Conservation (phyloP, 2,797 vertebrate species). For the Pelobates cultripes region DNA sequence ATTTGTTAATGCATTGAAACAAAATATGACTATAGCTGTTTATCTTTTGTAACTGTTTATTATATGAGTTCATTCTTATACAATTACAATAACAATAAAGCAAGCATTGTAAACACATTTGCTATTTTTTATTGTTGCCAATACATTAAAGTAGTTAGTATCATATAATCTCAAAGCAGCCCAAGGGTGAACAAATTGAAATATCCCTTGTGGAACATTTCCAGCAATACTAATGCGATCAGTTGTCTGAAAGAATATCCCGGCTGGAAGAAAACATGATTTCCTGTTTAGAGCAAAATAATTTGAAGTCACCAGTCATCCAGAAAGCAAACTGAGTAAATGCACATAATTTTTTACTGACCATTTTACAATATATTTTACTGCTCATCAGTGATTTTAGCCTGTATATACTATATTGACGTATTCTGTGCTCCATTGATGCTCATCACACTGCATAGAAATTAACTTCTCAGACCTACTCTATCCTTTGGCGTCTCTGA, state of each 20-base stretch:
- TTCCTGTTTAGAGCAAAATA: slow-evolving; percentile 18
- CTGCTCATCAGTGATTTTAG: no score
- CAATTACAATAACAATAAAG: no score
- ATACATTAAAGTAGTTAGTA: not conserved
- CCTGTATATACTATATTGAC: no score
- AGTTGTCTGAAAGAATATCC: slow-evolving; percentile 13
- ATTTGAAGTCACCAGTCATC: slow-evolving; percentile 4
- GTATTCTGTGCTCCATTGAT: no score
- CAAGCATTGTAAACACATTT: not conserved
- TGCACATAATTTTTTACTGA: not conserved
- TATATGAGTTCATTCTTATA: not conserved
- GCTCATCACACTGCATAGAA: no score
- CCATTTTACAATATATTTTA: no score
- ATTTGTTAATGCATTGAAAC: no score
- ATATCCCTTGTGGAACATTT: not conserved
- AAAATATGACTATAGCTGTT: not conserved
- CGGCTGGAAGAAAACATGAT: slow-evolving; percentile 23
- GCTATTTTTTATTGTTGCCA: not conserved
- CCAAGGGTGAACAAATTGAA: slow-evolving; percentile 9
- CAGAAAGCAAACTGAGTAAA: not conserved
- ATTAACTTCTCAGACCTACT: no score
- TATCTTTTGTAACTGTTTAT: not conserved
- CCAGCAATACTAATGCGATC: slow-evolving; percentile 16
- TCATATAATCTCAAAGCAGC: slow-evolving; percentile 4
- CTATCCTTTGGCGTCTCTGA: no score